Evolutionary conservation across 2,888 invertebrate genomes (phyloP).

Genomic region (Globia sparganii): DNA sequence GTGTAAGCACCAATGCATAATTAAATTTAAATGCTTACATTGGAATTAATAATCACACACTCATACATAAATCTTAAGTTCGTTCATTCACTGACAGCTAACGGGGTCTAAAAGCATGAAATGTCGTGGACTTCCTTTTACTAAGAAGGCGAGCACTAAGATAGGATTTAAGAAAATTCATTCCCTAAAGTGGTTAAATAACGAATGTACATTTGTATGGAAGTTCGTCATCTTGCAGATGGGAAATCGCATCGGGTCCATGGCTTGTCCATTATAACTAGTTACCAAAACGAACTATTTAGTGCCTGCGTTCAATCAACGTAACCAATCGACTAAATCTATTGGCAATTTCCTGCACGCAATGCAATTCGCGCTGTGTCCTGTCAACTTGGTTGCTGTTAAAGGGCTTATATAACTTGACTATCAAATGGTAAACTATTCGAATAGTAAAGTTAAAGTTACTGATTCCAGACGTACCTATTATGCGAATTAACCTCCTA

Average conservation of each 20-base stretch:
- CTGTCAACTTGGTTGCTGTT: conserved; percentile 23
- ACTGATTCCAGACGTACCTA: not conserved
- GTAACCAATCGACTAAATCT: conserved; percentile 31
- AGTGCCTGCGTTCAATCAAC: conserved; percentile 28
- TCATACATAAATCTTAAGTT: too few relatives aligned
- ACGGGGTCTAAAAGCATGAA: not conserved
- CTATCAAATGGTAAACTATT: not conserved
- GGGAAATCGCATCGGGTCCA: not conserved
- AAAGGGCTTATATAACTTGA: not conserved
- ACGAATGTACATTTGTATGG: not conserved
- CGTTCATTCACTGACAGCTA: not conserved
- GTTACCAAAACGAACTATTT: not conserved
- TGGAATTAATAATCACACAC: too few relatives aligned
- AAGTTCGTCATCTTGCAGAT: not conserved
- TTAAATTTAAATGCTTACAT: too few relatives aligned
- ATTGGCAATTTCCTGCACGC: conserved; percentile 54
- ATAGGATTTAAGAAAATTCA: not conserved
- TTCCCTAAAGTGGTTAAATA: not conserved
- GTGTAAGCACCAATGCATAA: too few relatives aligned
- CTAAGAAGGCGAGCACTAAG: not conserved
- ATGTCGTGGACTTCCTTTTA: not conserved
- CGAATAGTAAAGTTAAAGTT: not conserved
- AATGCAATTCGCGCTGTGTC: conserved; percentile 38
- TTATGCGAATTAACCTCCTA: too few relatives aligned
- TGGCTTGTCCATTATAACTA: not conserved